A percentile compares a stretch with the other conserved stretches of the same genome.
Conservation (phyloP, 23 tunicate species). For the Phallusia fumigata region DNA sequence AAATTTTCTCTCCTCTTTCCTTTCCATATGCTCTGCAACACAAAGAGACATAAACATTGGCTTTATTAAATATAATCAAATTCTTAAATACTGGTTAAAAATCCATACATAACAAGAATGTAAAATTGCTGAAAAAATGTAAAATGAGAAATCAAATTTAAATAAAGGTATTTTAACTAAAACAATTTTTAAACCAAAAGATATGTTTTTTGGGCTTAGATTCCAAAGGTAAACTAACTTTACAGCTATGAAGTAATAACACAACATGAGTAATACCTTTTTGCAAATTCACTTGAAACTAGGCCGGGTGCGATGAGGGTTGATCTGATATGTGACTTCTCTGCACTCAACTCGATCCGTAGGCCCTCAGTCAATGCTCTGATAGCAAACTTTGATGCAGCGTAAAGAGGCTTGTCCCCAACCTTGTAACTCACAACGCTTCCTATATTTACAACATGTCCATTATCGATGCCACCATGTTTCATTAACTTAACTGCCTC, state of each 20-base stretch:
- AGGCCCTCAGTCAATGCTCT: conserved; percentile 61
- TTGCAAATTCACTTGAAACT: conserved; percentile 37
- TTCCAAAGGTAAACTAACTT: too few species aligned
- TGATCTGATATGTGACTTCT: conserved; percentile 31
- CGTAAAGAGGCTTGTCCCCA: conserved; percentile 16
- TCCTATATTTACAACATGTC: conserved; percentile 55
- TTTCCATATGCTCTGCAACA: background rate
- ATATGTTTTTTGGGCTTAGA: background rate
- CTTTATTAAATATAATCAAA: too few species aligned
- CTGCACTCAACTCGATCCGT: conserved; percentile 38
- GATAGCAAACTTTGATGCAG: conserved; percentile 64
- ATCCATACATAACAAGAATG: too few species aligned
- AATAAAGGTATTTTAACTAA: too few species aligned
- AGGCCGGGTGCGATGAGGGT: conserved; percentile 61
- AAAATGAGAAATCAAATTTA: too few species aligned
- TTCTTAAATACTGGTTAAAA: too few species aligned
- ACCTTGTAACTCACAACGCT: conserved; percentile 50
- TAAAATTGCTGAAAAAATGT: too few species aligned
- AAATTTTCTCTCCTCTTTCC: background rate
- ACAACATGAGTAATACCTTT: too few species aligned
- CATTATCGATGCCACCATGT: conserved; percentile 40
- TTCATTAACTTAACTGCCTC: conserved; percentile 49
- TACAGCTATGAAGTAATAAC: too few species aligned
- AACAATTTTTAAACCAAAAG: background rate
- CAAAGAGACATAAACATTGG: too few species aligned